These are phyloP conservation scores for Orientallactaga sibirica DNA, from an alignment of 2,797 vertebrate species.

Conservation along the genomic window DNA sequence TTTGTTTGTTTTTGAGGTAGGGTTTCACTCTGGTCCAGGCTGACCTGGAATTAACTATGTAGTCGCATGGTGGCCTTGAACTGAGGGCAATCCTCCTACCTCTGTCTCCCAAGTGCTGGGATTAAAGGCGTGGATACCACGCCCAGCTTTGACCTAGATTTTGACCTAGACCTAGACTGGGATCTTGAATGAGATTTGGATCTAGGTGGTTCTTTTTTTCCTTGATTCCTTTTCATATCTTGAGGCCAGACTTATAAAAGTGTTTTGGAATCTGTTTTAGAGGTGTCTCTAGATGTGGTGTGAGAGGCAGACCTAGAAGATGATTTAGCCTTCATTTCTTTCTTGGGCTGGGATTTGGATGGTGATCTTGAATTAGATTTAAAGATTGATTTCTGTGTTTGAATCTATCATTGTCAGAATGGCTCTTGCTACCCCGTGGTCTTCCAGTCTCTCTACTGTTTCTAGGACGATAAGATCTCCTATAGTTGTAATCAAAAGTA, in stretches of 20 bases:
- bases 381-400: slow-evolving; percentile 91
- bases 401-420: slow-evolving; percentile 94
- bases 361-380: slow-evolving; percentile 94
- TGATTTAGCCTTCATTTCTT: slow-evolving; percentile 92
- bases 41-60: no score
- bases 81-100: no score
- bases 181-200: slow-evolving; percentile 94
- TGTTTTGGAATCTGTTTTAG: slow-evolving; percentile 92
- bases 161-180: slow-evolving; percentile 92
- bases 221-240: slow-evolving; percentile 93
- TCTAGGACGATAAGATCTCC: not conserved
- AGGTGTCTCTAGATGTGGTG: slow-evolving; percentile 92
- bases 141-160: slow-evolving; percentile 89
- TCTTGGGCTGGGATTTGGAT: slow-evolving; percentile 92
- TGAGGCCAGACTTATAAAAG: slow-evolving; percentile 90
- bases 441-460: not conserved
- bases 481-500: slow-evolving; percentile 66
- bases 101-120: no score
- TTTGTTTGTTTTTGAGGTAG: no score
- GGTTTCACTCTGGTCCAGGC: no score
- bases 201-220: slow-evolving; percentile 91
- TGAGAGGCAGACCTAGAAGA: slow-evolving; percentile 92
- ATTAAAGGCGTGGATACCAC: no score
- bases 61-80: no score
- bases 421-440: slow-evolving; percentile 93